Evolutionary conservation across 2,888 invertebrate genomes (phyloP), one percentile per base, ranked within the genome.

Genomic region (Melanostoma mellinum): DNA sequence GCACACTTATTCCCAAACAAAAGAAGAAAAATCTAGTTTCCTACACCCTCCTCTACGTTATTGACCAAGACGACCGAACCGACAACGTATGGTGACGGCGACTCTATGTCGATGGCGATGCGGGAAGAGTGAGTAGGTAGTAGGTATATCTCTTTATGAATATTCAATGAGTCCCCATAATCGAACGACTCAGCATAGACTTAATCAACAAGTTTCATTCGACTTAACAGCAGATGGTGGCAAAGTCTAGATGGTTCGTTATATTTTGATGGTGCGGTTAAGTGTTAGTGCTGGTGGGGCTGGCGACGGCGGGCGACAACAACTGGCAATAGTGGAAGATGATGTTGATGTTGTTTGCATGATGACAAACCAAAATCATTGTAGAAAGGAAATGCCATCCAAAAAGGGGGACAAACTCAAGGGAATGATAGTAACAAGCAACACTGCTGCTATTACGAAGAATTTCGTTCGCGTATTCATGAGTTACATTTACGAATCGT

Each of bases 141-240:
- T 20, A 20, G 20, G 20, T 20, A 50, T 73, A 46, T 67, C 42
- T 65, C 71, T 79, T 71, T 79, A 84, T 84, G 84, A 84, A 84
- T 84, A 84, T 84, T 84, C 84, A 84, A 84, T 84, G 84, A 84
- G 79, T 74, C 63, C 56, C 69, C 53, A 69, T 82, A 74, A 82
- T 74, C 71, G 78, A 78, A 48, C 71, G 68, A 79, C 48, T 48
- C 74, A 56, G 68, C 78, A 50, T 71, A 75, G 84, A 84, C 79
- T 84, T 79, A 84, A 84, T 84, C 84, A 84, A 84, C 84, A 84
- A 84, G 84, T 84, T 84, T 84, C 74, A 53, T 75, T 75, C 48
- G 79, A 84, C 40, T 75, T 78, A 79, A 71, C 71, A 73, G 78
- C 84, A 79, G 74, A 84, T 84, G 84, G 71, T 60, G 58, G 68